phyloP scores from a whole-genome alignment of 2,113 vertebrate species.

The Rattus rattus region DNA sequence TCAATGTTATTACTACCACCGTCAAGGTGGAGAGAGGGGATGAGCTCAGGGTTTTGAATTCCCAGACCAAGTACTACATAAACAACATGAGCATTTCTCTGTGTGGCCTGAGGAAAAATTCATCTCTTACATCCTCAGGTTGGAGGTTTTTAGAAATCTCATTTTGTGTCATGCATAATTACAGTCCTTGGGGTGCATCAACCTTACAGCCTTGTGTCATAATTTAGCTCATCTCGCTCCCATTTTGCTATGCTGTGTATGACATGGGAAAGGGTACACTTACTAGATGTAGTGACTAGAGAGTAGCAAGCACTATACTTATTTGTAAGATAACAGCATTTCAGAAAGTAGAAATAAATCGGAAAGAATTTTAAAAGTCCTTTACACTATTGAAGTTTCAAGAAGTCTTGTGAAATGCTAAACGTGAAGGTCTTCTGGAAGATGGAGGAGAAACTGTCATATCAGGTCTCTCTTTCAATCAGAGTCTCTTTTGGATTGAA shows the following conservation, averaged over 20 bases:
- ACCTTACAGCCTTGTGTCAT: background rate
- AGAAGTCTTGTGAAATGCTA: background rate
- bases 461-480: background rate
- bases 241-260: background rate
- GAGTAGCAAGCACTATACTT: background rate
- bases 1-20: fast-evolving
- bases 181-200: no score
- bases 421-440: background rate
- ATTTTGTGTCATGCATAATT: background rate
- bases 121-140: background rate
- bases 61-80: background rate
- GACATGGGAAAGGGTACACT: background rate
- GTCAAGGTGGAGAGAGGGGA: background rate
- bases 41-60: background rate
- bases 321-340: background rate
- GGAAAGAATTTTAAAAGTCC: background rate
- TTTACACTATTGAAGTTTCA: background rate
- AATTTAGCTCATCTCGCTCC: background rate
- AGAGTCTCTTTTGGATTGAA: background rate
- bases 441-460: background rate
- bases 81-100: background rate
- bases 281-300: background rate
- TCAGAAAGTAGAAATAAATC: background rate
- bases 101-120: background rate
- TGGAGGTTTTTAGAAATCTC: background rate